Base-by-base conservation (phyloP, 2,888 invertebrate species). In the Drosophila quasianomalipes region DNA sequence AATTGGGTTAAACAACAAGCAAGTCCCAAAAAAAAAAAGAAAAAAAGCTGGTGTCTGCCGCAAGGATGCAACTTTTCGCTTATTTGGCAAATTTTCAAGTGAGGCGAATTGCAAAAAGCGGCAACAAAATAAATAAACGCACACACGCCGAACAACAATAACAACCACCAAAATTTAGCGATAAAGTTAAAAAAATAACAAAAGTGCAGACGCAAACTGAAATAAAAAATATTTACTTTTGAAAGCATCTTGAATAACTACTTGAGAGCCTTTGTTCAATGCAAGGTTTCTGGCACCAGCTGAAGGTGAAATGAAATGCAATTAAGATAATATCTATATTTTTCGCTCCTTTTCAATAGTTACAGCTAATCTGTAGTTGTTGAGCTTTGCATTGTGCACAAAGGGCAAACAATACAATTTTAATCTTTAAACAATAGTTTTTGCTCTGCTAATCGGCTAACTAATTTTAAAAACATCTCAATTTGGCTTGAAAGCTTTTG, bases 11-110 rank as follows among this genome's bases (percentile, higher is more conserved):
- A 81, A 82, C 70, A 84, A 81, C 63, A 74, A 77, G 61, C 81
- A 22, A 44, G 16, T 47, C 28, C 28, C 31, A 39, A 64, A 41
- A 57, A 22, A 22, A 22, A 22, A 22, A 22, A 22, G 1, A 22
- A 22, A 22, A 61, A 35, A 71, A 31, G 52, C 30, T 37, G 63
- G 63, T 70, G 60, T 58, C 55, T 37, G 58, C 44, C 35, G 62
- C 68, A 71, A 71, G 74, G 74, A 75, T 79, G 75, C 72, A 90
- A 86, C 81, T 79, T 90, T 82, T 73, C 74, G 85, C 85, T 85
- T 83, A 89, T 83, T 90, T 90, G 89, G 89, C 89, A 88, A 85
- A 88, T 72, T 83, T 85, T 86, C 90, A 90, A 86, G 73, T 81
- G 70, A 79, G 76, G 75, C 67, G 79, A 81, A 86, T 82, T 79